Evolutionary conservation across 2,888 invertebrate genomes (phyloP).

Genomic region (Empis livida): DNA sequence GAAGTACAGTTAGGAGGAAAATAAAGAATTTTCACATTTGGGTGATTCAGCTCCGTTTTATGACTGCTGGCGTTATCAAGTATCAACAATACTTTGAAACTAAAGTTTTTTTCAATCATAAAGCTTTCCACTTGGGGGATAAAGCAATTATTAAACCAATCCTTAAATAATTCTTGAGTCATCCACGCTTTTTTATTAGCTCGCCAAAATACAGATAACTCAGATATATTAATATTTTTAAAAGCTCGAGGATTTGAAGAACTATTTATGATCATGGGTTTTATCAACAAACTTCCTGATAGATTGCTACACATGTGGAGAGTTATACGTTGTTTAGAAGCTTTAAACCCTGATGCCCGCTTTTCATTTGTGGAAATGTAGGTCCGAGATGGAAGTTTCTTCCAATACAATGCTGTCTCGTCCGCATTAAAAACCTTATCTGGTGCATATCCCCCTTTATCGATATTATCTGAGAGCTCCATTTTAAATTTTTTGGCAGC

Average conservation of each 20-base stretch:
- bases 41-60: conserved; percentile 1
- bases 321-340: conserved; percentile 8
- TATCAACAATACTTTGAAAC: conserved; percentile 1
- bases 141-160: not conserved
- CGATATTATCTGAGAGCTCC: not conserved
- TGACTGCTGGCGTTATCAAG: conserved; percentile 2
- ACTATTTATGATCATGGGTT: no score
- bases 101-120: not conserved
- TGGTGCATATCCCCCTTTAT: conserved; percentile 7
- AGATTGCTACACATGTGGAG: conserved; percentile 15
- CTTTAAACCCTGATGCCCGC: conserved; percentile 14
- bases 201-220: no score
- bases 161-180: conserved; percentile 9
- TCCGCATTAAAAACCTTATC: conserved; percentile 15
- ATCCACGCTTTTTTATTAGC: no score
- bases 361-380: conserved; percentile 17
- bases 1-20: no score
- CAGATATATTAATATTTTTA: no score
- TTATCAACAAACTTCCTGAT: conserved; percentile 6
- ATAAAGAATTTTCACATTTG: no score
- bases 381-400: conserved; percentile 17
- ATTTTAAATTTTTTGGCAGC: conserved; percentile 1
- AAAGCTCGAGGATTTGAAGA: no score
- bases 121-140: not conserved
- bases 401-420: conserved; percentile 15